These are phyloP conservation scores for Etheostoma nigrum DNA, from an alignment of 2,797 vertebrate species.

Conservation along the genomic window DNA sequence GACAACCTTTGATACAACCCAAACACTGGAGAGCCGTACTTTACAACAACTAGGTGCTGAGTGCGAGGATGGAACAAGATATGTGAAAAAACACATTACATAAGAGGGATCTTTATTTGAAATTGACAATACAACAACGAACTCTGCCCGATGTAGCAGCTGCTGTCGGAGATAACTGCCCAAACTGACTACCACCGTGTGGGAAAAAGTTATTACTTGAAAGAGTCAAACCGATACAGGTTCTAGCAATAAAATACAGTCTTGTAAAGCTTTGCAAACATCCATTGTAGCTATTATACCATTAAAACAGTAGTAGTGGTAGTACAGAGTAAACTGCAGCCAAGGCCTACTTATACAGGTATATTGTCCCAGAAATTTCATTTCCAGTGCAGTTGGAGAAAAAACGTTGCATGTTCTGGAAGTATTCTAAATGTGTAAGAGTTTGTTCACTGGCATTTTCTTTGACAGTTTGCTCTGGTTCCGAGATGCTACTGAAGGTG, in stretches of 20 bases:
- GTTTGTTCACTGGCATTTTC: neutral
- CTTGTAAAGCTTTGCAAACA: neutral
- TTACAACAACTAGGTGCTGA: conserved; percentile 8
- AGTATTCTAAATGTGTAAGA: neutral
- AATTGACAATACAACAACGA: neutral
- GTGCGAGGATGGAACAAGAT: neutral
- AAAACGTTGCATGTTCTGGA: neutral
- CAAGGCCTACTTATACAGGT: neutral
- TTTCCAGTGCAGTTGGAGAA: neutral
- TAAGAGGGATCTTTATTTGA: neutral
- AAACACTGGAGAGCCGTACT: neutral
- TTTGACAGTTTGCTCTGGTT: neutral
- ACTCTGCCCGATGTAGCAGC: neutral
- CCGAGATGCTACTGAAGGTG: no score
- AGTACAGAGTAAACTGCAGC: neutral
- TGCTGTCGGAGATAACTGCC: neutral
- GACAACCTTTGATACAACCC: conserved; percentile 18
- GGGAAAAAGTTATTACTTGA: neutral
- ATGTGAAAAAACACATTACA: conserved; percentile 1
- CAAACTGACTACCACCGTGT: neutral
- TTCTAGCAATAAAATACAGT: neutral
- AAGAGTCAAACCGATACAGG: neutral
- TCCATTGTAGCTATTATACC: neutral
- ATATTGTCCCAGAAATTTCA: neutral
- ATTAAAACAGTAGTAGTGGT: neutral